Base-by-base conservation (phyloP, 2,888 invertebrate species). In the Parasteatoda lunata region DNA sequence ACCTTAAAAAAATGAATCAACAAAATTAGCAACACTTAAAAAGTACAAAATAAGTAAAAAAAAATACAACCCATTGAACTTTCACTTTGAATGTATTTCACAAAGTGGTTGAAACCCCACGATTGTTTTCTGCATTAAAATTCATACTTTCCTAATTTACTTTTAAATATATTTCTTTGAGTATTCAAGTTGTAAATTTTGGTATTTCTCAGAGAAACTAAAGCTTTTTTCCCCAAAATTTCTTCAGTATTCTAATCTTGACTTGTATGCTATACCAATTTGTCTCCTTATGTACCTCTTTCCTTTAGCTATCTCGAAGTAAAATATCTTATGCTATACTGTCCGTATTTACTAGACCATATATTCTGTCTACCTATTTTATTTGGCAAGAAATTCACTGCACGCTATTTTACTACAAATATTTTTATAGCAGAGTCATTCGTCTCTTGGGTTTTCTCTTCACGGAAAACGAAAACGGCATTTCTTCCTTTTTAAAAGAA, bases 371-470 rank as follows among this genome's bases (percentile, higher is more conserved):
- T 59, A 59, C n/a, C 9, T 9, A 59, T n/a, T 59, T 3, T n/a
- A n/a, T n/a, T 59, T 59, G n/a, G 11, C 59, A 13, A 59, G 9
- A 59, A 59, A 59, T 59, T 59, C 59, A 13, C 59, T 59, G 59
- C 59, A 59, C 59, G 59, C 59, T 59, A 59, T 59, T 59, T 59
- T 59, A 59, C 59, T 59, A 59, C 59, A 59, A 59, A 59, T 59
- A 59, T 59, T 59, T 59, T n/a, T 59, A 59, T 59, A 59, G 59
- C n/a, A n/a, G 11, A 59, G 59, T 59, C 59, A 59, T 59, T 59
- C 59, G n/a, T 59, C 59, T 59, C 59, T 4, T 13, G 59, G 9
- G 59, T 13, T 13, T 59, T 59, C 59, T n/a, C 59, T 59, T 59
- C n/a, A 13, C 9, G 59, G 59, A 59, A 7, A 59, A 59, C 59